These are phyloP conservation scores for Orius insidiosus DNA, from an alignment of 1,140 invertebrate genomes.

Conservation along the genomic window DNA sequence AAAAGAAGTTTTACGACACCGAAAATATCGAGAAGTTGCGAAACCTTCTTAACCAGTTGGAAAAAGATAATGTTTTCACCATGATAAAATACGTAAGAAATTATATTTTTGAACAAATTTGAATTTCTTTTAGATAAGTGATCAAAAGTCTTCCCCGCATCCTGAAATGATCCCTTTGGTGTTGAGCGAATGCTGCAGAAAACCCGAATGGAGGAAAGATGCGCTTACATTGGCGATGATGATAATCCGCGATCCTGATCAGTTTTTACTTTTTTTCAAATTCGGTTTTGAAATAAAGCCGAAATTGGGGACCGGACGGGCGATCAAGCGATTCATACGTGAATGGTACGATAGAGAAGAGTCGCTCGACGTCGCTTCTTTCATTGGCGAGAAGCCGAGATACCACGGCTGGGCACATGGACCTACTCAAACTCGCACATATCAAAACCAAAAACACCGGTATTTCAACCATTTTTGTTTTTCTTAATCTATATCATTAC, in stretches of 20 bases:
- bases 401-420: conserved; percentile 14
- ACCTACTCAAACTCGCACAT: conserved; percentile 12
- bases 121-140: neutral
- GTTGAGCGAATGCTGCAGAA: conserved; percentile 2
- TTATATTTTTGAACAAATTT: neutral
- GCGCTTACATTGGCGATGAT: neutral
- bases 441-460: conserved; percentile 5
- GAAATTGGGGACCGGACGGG: conserved; percentile 7
- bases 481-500: too few relatives aligned
- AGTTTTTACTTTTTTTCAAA: conserved; percentile 8
- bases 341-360: conserved; percentile 8
- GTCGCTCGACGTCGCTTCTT: conserved; percentile 4
- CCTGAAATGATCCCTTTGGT: conserved; percentile 6
- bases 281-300: conserved; percentile 9
- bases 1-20: neutral
- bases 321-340: conserved; percentile 7
- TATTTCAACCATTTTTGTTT: neutral
- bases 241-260: neutral
- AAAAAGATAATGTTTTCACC: conserved; percentile 6
- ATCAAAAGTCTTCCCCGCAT: conserved; percentile 2
- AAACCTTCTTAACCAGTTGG: conserved; percentile 3
- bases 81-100: conserved; percentile 4
- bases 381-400: neutral
- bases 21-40: conserved; percentile 4
- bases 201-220: neutral